Evolutionary conservation across 1,140 invertebrate species (phyloP), one percentile per base, ranked within the genome.

Genomic region (Aphidius gifuensis): DNA sequence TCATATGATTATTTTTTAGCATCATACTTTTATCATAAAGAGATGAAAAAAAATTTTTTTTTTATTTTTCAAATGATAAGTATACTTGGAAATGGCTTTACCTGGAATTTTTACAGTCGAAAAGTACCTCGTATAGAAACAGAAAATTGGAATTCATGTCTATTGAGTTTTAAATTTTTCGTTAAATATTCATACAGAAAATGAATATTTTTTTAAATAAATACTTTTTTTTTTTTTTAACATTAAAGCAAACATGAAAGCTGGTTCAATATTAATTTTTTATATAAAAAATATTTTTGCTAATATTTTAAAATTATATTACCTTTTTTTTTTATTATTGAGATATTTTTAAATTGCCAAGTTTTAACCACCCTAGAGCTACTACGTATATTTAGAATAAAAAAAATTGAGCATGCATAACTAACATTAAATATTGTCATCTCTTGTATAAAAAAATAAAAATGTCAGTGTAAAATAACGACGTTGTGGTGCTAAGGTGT

Each of bases 361-460:
- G 23, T 32, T 3, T 32, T 4, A 32, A 32, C 23, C 23, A 32
- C 23, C 23, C 23, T 32, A 32, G 4, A 32, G 23, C 23, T 32
- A 32, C 4, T 4, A 32, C 1, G 16, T 16, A 1, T 32, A 32
- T 32, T 1, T 32, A 32, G 1, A 32, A 32, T 3, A 32, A 32
- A 32, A 32, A 32, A 32, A 32, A 32, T 68, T 71, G 66, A 66
- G 64, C 48, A 51, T 67, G 68, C 67, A 70, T 69, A 71, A 69
- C 68, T 70, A 69, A 69, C 70, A 67, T 61, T 69, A 67, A 60
- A 62, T 63, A 69, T 70, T 68, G 65, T 69, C 65, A 65, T 65
- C 65, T 64, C 68, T 16, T 68, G 69, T 69, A 68, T 70, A 58
- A 54, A 48, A 40, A 58, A 45, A 64, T 69, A 66, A 21, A 51